Percentiles rank a stretch among this genome's conserved stretches.
Conservation (phyloP, 2,113 vertebrate species). For the Marcusenius ussheri region DNA sequence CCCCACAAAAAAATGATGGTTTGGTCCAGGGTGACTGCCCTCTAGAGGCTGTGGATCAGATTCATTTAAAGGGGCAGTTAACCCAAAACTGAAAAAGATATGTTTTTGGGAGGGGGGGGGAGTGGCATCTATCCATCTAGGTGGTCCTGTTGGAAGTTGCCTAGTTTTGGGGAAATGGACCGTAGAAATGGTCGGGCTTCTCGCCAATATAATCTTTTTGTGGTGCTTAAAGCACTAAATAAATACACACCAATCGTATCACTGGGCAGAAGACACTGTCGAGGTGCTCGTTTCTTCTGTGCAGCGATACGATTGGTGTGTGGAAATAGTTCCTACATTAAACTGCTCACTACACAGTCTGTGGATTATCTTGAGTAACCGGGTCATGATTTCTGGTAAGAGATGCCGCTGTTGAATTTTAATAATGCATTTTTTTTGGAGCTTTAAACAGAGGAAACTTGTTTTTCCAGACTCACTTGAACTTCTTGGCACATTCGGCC, state of each 20-base stretch:
- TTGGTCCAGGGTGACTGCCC: background rate
- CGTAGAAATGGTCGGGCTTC: background rate
- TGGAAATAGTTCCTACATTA: too few relatives aligned
- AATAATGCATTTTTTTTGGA: too few relatives aligned
- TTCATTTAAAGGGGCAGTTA: background rate
- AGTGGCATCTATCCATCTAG: background rate
- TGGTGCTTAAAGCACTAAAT: background rate
- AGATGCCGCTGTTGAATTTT: too few relatives aligned
- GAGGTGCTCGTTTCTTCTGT: too few relatives aligned
- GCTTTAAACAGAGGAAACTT: background rate
- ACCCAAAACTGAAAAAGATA: too few relatives aligned
- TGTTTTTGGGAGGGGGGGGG: too few relatives aligned
- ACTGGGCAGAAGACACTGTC: too few relatives aligned
- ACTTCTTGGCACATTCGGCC: slow-evolving; percentile 80
- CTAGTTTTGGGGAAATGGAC: background rate
- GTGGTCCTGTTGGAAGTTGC: background rate
- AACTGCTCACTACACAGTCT: too few relatives aligned
- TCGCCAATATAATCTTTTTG: background rate
- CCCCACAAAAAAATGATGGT: background rate
- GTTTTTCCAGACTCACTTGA: slow-evolving; percentile 64
- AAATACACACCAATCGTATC: too few relatives aligned
- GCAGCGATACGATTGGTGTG: too few relatives aligned
- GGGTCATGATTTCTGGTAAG: too few relatives aligned
- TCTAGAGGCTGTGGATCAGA: background rate
- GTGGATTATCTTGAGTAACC: too few relatives aligned